Percentiles rank a stretch among this genome's conserved stretches.
These are phyloP conservation scores for Anarsia innoxiella DNA, from an alignment of 2,888 invertebrate species.

Conservation along the genomic window DNA sequence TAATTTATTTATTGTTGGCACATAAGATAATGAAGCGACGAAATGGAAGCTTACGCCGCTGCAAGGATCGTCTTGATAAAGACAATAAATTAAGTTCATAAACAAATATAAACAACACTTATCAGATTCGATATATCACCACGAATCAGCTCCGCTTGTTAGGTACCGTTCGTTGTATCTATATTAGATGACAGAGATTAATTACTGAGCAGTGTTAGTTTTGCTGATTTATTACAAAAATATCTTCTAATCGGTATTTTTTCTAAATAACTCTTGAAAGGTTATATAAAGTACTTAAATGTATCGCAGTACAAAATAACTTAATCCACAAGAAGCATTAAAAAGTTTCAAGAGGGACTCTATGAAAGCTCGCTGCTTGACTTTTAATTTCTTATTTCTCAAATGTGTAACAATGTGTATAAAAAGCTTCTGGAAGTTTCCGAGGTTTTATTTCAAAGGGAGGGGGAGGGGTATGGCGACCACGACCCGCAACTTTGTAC, in stretches of 20 bases:
- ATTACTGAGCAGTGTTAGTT: no score
- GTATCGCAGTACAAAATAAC: no score
- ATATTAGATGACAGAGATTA: no score
- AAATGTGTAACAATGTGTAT: conserved; percentile 39
- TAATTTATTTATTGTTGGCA: conserved; percentile 34
- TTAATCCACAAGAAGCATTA: no score
- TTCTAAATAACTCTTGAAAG: no score
- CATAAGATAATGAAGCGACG: conserved; percentile 8
- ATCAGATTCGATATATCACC: background rate
- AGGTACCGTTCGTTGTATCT: no score
- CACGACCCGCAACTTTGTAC: conserved; percentile 47
- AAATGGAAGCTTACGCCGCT: background rate
- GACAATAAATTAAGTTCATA: conserved; percentile 24
- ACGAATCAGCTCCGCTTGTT: background rate
- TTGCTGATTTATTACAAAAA: no score
- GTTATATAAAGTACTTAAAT: no score
- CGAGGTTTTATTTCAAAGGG: conserved; percentile 44
- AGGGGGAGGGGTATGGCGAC: conserved; percentile 30
- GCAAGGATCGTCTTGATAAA: conserved; percentile 14
- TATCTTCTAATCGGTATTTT: no score
- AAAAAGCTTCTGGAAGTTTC: conserved; percentile 43
- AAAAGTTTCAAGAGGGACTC: no score
- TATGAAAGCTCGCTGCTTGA: conserved; percentile 14
- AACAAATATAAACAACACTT: conserved; percentile 19
- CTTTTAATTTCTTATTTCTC: conserved; percentile 38